These are phyloP conservation scores for Frankliniella intonsa DNA, from an alignment of 2,888 invertebrate species.

Conservation along the genomic window DNA sequence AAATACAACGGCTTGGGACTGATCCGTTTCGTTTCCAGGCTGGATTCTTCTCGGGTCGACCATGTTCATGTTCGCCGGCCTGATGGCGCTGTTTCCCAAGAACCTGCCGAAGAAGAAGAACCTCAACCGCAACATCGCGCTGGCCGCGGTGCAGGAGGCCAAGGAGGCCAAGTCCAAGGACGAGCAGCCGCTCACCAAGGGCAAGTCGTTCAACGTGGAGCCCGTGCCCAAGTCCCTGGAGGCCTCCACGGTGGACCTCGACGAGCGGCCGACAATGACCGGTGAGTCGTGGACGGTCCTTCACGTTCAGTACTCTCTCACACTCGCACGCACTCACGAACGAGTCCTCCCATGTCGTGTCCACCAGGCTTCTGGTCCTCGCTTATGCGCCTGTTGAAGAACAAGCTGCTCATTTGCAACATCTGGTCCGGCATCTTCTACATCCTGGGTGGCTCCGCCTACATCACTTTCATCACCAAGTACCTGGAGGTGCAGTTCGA, in stretches of 20 bases:
- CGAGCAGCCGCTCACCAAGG: constrained; percentile 42
- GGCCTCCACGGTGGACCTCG: background rate
- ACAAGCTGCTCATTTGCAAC: constrained; percentile 62
- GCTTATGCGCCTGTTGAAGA: constrained; percentile 56
- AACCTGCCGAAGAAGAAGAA: constrained; percentile 46
- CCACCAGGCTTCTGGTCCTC: constrained; percentile 54
- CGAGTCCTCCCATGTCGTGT: background rate
- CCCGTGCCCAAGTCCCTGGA: background rate
- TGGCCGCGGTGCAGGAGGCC: constrained; percentile 31
- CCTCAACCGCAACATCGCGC: constrained; percentile 34
- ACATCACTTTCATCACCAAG: constrained; percentile 67
- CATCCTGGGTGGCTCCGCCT: constrained; percentile 58
- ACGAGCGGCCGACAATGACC: constrained; percentile 31
- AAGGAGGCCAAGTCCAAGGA: constrained; percentile 40
- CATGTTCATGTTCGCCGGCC: constrained; percentile 56
- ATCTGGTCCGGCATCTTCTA: constrained; percentile 62
- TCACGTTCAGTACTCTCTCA: too few relatives aligned
- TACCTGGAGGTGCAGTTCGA: constrained; percentile 71
- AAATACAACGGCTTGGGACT: background rate
- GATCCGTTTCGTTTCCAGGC: constrained; percentile 40
- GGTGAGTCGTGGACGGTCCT: background rate
- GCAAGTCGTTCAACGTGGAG: constrained; percentile 32
- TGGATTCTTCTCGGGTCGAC: constrained; percentile 51
- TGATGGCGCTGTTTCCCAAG: constrained; percentile 62
- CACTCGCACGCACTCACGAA: too few relatives aligned